Percentiles rank a stretch among this genome's conserved stretches.
Conservation (phyloP, 2,888 invertebrate species). For the Graphium colonna region DNA sequence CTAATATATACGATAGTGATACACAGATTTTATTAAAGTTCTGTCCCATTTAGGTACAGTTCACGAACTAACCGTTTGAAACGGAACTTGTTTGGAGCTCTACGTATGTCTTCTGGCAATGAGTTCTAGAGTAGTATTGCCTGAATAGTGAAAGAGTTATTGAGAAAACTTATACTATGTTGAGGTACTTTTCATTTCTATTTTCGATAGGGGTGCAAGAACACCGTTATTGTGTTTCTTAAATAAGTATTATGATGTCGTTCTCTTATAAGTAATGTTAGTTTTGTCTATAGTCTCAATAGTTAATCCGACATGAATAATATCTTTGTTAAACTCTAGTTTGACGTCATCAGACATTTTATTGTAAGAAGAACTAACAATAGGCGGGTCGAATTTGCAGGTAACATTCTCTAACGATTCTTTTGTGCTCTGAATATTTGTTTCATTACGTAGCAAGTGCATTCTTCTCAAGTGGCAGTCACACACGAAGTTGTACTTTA, state of each 20-base stretch:
- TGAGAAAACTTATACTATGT: too few relatives aligned
- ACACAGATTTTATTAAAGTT: too few relatives aligned
- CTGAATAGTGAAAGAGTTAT: too few relatives aligned
- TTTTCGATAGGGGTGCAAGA: constrained; percentile 36
- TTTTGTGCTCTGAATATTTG: constrained; percentile 84
- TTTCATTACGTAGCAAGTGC: constrained; percentile 86
- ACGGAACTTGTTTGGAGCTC: too few relatives aligned
- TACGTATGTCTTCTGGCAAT: too few relatives aligned
- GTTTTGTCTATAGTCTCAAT: constrained; percentile 59
- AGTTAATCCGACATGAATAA: constrained; percentile 56
- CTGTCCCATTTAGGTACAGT: too few relatives aligned
- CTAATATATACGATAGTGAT: too few relatives aligned
- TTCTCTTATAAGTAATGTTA: constrained; percentile 51
- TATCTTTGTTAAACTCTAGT: constrained; percentile 59
- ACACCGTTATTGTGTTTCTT: constrained; percentile 23
- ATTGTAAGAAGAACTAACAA: constrained; percentile 70
- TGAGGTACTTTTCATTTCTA: constrained; percentile 59
- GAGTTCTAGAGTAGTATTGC: too few relatives aligned
- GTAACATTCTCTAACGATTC: constrained; percentile 85
- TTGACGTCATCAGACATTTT: constrained; percentile 59
- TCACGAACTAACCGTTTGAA: too few relatives aligned
- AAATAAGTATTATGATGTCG: constrained; percentile 10
- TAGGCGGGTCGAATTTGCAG: constrained; percentile 82
- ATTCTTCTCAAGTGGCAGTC: constrained; percentile 90
- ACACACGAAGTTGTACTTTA: constrained; percentile 90